phyloP scores from a whole-genome alignment of 2,888 invertebrate genomes.

The Maniola hyperantus region DNA sequence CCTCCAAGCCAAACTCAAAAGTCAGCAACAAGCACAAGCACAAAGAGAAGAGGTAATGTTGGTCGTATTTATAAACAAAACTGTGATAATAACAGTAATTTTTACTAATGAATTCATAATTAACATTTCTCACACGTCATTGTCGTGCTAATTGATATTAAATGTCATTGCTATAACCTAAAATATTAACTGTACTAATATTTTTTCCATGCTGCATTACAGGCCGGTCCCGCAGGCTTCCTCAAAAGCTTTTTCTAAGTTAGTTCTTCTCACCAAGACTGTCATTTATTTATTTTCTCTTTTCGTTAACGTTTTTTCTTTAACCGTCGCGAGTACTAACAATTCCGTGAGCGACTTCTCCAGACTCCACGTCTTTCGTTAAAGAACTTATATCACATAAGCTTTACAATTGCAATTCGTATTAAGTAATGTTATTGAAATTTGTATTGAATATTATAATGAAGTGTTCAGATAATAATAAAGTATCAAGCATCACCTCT shows the following conservation, averaged over 20 bases:
- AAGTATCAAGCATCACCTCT: constrained; percentile 57
- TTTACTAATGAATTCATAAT: background rate
- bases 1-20: constrained; percentile 94
- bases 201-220: constrained; percentile 62
- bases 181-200: constrained; percentile 29
- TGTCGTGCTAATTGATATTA: background rate
- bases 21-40: constrained; percentile 91
- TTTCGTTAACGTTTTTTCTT: constrained; percentile 61
- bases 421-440: constrained; percentile 62
- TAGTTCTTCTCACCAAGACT: constrained; percentile 80
- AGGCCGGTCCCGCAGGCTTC: constrained; percentile 97
- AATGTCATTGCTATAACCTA: background rate
- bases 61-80: background rate
- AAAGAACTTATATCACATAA: constrained; percentile 56
- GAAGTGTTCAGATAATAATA: constrained; percentile 78
- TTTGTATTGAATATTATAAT: constrained; percentile 68
- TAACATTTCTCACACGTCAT: background rate
- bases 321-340: constrained; percentile 60
- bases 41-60: constrained; percentile 86
- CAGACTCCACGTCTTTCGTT: constrained; percentile 64
- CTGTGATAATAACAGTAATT: background rate
- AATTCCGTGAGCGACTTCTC: constrained; percentile 62
- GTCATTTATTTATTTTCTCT: constrained; percentile 76
- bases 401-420: constrained; percentile 69
- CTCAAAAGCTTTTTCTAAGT: constrained; percentile 97